Conservation (phyloP, 2,113 vertebrate species). For the Rostratula benghalensis region DNA sequence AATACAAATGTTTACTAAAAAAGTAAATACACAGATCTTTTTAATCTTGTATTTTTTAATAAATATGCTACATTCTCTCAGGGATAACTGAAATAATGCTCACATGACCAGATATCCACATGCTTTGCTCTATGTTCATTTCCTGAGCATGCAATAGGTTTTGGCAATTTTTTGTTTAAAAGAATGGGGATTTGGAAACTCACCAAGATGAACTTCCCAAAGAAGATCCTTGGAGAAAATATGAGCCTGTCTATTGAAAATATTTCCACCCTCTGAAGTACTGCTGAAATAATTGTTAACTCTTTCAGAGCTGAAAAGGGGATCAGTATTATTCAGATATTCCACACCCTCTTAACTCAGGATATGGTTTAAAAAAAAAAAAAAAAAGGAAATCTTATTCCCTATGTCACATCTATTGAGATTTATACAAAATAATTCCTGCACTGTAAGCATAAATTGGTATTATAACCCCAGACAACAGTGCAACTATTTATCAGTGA, state of each 20-base stretch:
- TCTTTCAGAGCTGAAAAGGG: conserved; percentile 58
- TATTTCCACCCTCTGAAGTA: conserved; percentile 63
- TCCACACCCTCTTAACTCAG: conserved; percentile 39
- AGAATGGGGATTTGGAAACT: conserved; percentile 62
- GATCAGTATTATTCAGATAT: conserved; percentile 55
- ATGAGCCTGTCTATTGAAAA: conserved; percentile 66
- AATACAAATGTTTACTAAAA: neutral
- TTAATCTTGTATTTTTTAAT: neutral
- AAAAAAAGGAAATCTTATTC: neutral
- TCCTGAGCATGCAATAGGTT: conserved; percentile 48
- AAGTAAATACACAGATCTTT: neutral
- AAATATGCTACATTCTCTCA: conserved; percentile 10
- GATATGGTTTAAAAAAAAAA: neutral
- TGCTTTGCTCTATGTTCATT: conserved; percentile 46
- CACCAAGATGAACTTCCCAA: conserved; percentile 60
- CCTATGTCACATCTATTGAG: neutral
- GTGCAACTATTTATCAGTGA: neutral
- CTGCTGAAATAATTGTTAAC: conserved; percentile 63
- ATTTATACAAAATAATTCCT: neutral
- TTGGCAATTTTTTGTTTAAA: conserved; percentile 54
- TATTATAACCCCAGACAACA: neutral
- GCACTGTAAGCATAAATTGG: neutral
- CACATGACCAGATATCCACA: conserved; percentile 55
- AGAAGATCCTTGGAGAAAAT: conserved; percentile 63
- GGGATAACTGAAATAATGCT: conserved; percentile 50